A percentile compares a stretch with the other conserved stretches of the same genome.
These are phyloP conservation scores for Thermophis baileyi DNA, from an alignment of 2,113 vertebrate species.

Conservation along the genomic window DNA sequence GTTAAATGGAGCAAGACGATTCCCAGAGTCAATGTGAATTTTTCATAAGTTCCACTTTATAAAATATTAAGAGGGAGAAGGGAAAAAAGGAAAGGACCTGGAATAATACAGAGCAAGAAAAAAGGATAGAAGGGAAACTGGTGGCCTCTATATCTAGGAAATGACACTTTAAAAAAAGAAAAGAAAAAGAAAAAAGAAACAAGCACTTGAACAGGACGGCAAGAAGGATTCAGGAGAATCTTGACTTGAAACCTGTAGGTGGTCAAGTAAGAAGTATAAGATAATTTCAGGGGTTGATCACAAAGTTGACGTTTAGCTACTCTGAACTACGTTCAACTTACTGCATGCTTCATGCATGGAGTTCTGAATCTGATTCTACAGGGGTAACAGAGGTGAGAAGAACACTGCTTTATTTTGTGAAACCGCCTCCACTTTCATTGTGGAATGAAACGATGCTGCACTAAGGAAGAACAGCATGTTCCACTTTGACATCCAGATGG, in stretches of 20 bases:
- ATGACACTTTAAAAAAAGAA: not conserved
- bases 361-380: not conserved
- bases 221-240: not conserved
- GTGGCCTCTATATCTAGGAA: not conserved
- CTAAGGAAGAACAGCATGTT: not conserved
- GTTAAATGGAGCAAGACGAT: slow-evolving; percentile 40
- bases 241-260: slow-evolving; percentile 10
- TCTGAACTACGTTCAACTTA: not conserved
- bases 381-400: not conserved
- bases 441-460: not conserved
- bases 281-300: not conserved
- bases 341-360: not conserved
- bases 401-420: not conserved
- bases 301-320: not conserved
- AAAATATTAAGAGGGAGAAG: slow-evolving; percentile 27
- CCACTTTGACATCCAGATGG: not conserved
- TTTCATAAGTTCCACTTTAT: slow-evolving; percentile 36
- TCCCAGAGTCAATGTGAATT: slow-evolving; percentile 35
- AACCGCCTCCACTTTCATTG: not conserved
- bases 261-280: not conserved
- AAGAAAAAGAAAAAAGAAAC: not conserved
- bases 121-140: not conserved
- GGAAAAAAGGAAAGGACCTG: not conserved
- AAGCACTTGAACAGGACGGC: not conserved
- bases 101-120: not conserved